A percentile compares a stretch with the other conserved stretches of the same genome.
These are phyloP conservation scores for Argyra leucocephala DNA, from an alignment of 2,888 invertebrate genomes.

Conservation along the genomic window DNA sequence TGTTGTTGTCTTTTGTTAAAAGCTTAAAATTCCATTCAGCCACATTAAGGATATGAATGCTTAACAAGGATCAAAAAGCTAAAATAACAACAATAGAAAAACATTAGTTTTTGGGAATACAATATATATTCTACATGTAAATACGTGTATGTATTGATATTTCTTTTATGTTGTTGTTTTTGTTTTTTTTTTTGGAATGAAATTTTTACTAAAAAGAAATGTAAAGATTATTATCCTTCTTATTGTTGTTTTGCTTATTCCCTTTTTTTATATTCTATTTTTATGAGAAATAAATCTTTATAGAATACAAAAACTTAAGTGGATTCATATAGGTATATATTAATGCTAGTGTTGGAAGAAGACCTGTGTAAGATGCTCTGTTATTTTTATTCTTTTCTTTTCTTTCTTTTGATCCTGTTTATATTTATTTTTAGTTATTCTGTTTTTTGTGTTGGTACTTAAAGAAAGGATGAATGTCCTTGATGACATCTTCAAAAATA, in stretches of 20 bases:
- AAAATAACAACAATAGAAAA: neutral
- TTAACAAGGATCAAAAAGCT: conserved; percentile 4
- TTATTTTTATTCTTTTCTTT: neutral
- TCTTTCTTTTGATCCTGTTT: neutral
- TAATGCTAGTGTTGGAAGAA: too few relatives aligned
- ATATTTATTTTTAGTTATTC: neutral
- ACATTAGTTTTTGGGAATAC: neutral
- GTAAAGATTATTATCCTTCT: neutral
- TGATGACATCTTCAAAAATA: neutral
- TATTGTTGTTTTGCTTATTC: neutral
- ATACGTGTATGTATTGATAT: too few relatives aligned
- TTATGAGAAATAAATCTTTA: neutral
- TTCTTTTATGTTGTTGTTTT: too few relatives aligned
- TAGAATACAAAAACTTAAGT: neutral
- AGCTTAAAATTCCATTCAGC: conserved; percentile 1
- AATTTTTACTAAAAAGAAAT: neutral
- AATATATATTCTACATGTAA: too few relatives aligned
- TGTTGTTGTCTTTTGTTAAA: neutral
- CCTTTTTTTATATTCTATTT: neutral
- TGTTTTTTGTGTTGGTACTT: neutral
- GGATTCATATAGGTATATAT: too few relatives aligned
- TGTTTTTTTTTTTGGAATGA: neutral
- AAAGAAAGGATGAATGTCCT: neutral
- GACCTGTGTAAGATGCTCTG: neutral
- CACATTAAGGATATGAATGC: conserved; percentile 6